Percentiles rank a stretch among this genome's conserved stretches.
Conservation (phyloP, 1,140 invertebrate genomes). For the Cydia amplana region DNA sequence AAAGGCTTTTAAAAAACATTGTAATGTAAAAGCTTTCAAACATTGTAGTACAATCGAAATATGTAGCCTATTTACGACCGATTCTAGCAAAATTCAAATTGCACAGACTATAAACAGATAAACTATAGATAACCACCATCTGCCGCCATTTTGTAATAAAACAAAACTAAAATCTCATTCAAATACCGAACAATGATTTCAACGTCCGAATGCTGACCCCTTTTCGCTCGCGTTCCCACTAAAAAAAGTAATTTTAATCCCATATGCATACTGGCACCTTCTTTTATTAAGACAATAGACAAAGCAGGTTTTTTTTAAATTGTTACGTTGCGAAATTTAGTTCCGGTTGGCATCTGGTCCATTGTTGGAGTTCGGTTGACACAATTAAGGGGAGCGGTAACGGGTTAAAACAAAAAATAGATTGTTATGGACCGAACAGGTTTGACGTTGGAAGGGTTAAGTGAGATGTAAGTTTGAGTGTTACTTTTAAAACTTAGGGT, state of each 20-base stretch:
- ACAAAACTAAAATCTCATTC: conserved; percentile 3
- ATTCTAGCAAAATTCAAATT: conserved; percentile 21
- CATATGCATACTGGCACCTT: conserved; percentile 69
- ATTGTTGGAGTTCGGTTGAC: conserved; percentile 52
- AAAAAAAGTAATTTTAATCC: conserved; percentile 64
- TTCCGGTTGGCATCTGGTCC: conserved; percentile 21
- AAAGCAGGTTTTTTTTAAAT: conserved; percentile 29
- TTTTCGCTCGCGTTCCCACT: conserved; percentile 52
- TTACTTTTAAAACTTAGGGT: conserved; percentile 54
- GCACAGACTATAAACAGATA: neutral
- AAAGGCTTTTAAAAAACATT: neutral
- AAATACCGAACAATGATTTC: conserved; percentile 45
- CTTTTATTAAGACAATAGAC: conserved; percentile 63
- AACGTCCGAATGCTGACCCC: conserved; percentile 60
- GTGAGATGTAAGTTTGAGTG: conserved; percentile 73
- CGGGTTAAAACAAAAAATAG: conserved; percentile 73
- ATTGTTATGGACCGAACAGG: conserved; percentile 70
- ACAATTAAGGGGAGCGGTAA: conserved; percentile 61
- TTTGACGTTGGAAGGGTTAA: conserved; percentile 74
- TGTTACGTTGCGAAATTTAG: conserved; percentile 29
- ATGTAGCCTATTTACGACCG: neutral
- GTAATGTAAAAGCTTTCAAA: neutral
- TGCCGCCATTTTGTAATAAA: conserved; percentile 12
- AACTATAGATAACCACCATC: conserved; percentile 16
- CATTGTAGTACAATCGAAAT: conserved; percentile 4